Conservation (phyloP, 2,113 vertebrate genomes). For the Sinocyclocheilus anshuiensis region DNA sequence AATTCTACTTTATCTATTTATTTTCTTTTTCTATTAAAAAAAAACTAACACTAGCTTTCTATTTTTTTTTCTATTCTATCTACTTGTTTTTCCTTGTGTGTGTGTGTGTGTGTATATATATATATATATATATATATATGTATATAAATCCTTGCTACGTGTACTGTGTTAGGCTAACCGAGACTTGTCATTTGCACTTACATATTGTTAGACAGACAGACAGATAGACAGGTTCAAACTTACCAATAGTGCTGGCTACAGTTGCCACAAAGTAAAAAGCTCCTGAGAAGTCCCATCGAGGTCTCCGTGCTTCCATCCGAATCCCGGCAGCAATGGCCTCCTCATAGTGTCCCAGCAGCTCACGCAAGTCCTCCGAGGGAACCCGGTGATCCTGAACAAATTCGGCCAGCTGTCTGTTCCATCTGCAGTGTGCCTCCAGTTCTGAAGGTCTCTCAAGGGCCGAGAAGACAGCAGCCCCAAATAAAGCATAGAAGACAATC, state of each 20-base stretch:
- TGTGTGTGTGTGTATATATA: too few species aligned
- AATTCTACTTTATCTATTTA: too few species aligned
- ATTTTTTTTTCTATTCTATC: too few species aligned
- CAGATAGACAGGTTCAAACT: slow-evolving; percentile 32
- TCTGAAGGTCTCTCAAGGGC: slow-evolving; percentile 84
- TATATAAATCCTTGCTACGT: too few species aligned
- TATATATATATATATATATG: too few species aligned
- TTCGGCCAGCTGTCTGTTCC: slow-evolving; percentile 80
- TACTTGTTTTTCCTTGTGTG: too few species aligned
- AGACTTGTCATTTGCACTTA: too few species aligned
- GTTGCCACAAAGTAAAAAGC: slow-evolving; percentile 91
- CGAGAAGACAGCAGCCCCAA: slow-evolving; percentile 85
- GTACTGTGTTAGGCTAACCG: too few species aligned
- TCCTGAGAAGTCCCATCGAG: slow-evolving; percentile 87
- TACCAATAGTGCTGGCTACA: slow-evolving; percentile 88
- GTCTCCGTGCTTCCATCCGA: slow-evolving; percentile 77
- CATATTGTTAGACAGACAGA: background rate
- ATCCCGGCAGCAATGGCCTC: slow-evolving; percentile 83
- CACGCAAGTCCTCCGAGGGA: slow-evolving; percentile 76
- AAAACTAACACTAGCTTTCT: too few species aligned
- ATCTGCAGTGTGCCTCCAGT: slow-evolving; percentile 79
- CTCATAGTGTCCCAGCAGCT: slow-evolving; percentile 83
- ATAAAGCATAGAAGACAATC: slow-evolving; percentile 83
- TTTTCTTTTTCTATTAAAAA: too few species aligned
- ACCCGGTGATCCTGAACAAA: slow-evolving; percentile 82